phyloP scores from a whole-genome alignment of 1,140 invertebrate genomes.

The Eupeodes corollae region DNA sequence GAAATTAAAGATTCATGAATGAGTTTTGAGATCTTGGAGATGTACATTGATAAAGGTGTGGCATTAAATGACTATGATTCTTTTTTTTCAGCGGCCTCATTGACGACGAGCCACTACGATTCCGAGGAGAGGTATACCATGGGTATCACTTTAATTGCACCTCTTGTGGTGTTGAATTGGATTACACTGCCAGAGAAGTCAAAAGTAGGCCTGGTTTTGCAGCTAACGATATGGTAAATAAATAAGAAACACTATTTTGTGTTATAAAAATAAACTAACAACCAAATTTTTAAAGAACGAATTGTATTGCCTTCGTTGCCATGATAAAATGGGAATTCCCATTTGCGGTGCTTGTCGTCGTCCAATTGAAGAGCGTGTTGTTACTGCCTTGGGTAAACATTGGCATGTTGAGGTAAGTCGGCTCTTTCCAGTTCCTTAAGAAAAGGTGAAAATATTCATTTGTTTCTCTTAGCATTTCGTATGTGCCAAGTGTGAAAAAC shows the following conservation, averaged over 20 bases:
- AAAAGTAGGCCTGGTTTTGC: slow-evolving; percentile 79
- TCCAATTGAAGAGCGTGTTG: slow-evolving; percentile 92
- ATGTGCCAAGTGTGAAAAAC: slow-evolving; percentile 98
- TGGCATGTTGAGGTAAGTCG: slow-evolving; percentile 88
- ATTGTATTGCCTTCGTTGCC: slow-evolving; percentile 92
- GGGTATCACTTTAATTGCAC: slow-evolving; percentile 99
- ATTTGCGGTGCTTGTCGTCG: slow-evolving; percentile 96
- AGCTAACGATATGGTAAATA: slow-evolving; percentile 71
- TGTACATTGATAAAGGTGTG: too few relatives aligned
- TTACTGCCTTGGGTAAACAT: slow-evolving; percentile 95
- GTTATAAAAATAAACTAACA: not conserved
- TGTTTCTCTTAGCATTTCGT: slow-evolving; percentile 75
- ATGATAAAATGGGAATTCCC: slow-evolving; percentile 97
- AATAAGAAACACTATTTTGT: not conserved
- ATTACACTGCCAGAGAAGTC: slow-evolving; percentile 88
- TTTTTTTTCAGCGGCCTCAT: slow-evolving; percentile 68
- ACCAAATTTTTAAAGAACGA: slow-evolving; percentile 58
- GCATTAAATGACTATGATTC: too few relatives aligned
- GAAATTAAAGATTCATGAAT: too few relatives aligned
- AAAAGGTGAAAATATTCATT: not conserved
- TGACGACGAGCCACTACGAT: slow-evolving; percentile 92
- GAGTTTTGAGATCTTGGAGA: too few relatives aligned
- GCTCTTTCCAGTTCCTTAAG: not conserved
- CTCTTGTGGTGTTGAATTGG: slow-evolving; percentile 73
- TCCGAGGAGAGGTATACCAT: slow-evolving; percentile 94